These are phyloP conservation scores for Dolichomitus sp. DNA, from an alignment of 2,888 invertebrate species.

Conservation along the genomic window DNA sequence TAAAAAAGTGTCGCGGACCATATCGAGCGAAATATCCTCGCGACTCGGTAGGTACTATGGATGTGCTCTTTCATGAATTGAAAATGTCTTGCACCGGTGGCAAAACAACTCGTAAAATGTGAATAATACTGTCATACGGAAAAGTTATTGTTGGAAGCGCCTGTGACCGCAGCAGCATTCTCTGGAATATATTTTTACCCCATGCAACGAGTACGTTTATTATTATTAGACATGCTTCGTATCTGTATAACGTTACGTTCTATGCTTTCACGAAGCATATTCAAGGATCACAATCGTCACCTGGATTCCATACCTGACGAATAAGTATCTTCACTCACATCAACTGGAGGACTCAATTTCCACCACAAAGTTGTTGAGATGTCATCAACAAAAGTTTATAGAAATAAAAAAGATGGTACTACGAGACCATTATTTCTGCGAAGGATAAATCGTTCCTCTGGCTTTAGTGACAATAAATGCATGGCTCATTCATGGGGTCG, in stretches of 20 bases:
- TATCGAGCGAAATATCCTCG: conserved; percentile 45
- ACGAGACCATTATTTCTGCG: conserved; percentile 12
- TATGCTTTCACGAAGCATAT: conserved; percentile 27
- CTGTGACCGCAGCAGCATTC: conserved; percentile 41
- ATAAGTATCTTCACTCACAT: conserved; percentile 13
- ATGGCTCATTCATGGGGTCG: conserved; percentile 48
- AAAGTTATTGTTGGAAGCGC: conserved; percentile 74
- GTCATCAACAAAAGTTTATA: conserved; percentile 50
- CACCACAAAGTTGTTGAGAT: conserved; percentile 40
- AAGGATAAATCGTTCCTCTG: conserved; percentile 35
- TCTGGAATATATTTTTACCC: conserved; percentile 56
- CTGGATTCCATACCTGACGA: conserved; percentile 35
- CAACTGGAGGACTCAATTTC: conserved; percentile 62
- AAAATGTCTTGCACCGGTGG: conserved; percentile 81
- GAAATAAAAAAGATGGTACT: conserved; percentile 5
- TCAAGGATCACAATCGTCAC: conserved; percentile 44
- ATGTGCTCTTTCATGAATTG: conserved; percentile 83
- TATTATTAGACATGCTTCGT: conserved; percentile 58
- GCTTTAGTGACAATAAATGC: conserved; percentile 51
- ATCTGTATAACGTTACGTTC: conserved; percentile 42
- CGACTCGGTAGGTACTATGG: conserved; percentile 35
- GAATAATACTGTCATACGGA: conserved; percentile 80
- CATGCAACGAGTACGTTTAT: conserved; percentile 40
- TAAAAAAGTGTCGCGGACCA: conserved; percentile 46
- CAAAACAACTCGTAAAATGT: conserved; percentile 82